Percentiles rank a stretch among this genome's conserved stretches.
These are phyloP conservation scores for Caranx ignobilis DNA, from an alignment of 2,113 vertebrate species.

Conservation along the genomic window DNA sequence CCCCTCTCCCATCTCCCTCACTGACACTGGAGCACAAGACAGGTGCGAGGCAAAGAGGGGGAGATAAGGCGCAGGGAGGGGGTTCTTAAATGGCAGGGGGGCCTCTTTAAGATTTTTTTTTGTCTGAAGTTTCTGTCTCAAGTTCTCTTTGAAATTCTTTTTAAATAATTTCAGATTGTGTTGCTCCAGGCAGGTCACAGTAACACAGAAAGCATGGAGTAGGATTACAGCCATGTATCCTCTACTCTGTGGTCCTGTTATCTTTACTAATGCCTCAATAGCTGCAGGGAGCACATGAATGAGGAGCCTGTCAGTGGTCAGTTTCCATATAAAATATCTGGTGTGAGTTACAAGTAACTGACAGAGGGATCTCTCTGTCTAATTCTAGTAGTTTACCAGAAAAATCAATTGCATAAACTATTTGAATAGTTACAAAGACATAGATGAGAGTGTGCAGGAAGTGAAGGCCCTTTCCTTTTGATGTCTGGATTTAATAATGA, in stretches of 20 bases:
- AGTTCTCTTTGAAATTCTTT: conserved; percentile 25
- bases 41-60: conserved; percentile 57
- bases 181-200: conserved; percentile 5
- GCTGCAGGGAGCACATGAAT: background rate
- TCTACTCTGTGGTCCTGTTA: background rate
- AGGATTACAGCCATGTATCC: background rate
- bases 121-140: conserved; percentile 25
- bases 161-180: conserved; percentile 13
- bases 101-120: conserved; percentile 34
- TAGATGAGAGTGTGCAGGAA: background rate
- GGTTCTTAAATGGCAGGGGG: conserved; percentile 15
- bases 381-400: background rate
- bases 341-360: background rate
- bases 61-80: background rate
- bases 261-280: background rate
- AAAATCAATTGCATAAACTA: background rate
- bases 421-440: background rate
- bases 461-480: background rate
- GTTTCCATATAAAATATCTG: background rate
- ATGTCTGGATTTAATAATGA: background rate
- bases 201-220: background rate
- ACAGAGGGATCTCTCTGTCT: background rate
- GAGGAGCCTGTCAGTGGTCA: background rate
- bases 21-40: conserved; percentile 71
- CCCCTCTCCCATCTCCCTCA: conserved; percentile 57